These are phyloP conservation scores for Ctenopoma kingsleyae DNA, from an alignment of 2,797 vertebrate genomes.

Conservation along the genomic window DNA sequence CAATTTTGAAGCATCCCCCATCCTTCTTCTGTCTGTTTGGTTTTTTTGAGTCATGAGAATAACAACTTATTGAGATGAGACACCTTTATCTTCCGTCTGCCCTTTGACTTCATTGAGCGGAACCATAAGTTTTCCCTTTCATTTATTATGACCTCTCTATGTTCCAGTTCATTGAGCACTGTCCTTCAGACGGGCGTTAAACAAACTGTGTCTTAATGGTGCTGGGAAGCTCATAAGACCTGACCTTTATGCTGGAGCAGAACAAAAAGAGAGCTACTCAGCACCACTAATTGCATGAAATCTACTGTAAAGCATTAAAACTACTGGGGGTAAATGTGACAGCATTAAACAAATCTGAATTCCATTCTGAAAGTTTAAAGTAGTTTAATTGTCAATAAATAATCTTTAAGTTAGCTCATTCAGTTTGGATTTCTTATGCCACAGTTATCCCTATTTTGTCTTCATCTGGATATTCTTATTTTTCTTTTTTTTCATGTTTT, in stretches of 20 bases:
- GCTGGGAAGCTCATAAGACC: slow-evolving; percentile 65
- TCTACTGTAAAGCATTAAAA: slow-evolving; percentile 41
- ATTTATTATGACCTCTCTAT: slow-evolving; percentile 69
- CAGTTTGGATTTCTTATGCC: slow-evolving; percentile 7
- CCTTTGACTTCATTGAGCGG: slow-evolving; percentile 80
- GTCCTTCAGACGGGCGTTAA: slow-evolving; percentile 77
- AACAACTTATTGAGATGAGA: slow-evolving; percentile 63
- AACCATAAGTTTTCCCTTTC: slow-evolving; percentile 78
- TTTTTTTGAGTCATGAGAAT: slow-evolving; percentile 26
- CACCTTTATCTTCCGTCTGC: slow-evolving; percentile 65
- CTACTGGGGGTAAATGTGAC: slow-evolving; percentile 42
- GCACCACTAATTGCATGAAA: slow-evolving; percentile 64
- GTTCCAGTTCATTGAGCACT: slow-evolving; percentile 67
- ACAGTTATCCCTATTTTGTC: neutral
- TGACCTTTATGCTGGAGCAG: slow-evolving; percentile 77
- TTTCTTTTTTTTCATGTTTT: neutral
- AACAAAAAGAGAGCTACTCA: slow-evolving; percentile 56
- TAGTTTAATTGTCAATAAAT: slow-evolving; percentile 32
- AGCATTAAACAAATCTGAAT: slow-evolving; percentile 38
- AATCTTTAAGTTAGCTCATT: neutral
- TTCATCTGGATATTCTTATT: neutral
- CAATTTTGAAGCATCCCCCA: slow-evolving; percentile 37
- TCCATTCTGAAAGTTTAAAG: slow-evolving; percentile 19
- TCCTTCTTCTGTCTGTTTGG: slow-evolving; percentile 25
- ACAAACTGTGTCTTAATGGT: slow-evolving; percentile 77